Evolutionary conservation across 1,140 invertebrate species (phyloP).

Genomic region (Macrocentrus cingulum): DNA sequence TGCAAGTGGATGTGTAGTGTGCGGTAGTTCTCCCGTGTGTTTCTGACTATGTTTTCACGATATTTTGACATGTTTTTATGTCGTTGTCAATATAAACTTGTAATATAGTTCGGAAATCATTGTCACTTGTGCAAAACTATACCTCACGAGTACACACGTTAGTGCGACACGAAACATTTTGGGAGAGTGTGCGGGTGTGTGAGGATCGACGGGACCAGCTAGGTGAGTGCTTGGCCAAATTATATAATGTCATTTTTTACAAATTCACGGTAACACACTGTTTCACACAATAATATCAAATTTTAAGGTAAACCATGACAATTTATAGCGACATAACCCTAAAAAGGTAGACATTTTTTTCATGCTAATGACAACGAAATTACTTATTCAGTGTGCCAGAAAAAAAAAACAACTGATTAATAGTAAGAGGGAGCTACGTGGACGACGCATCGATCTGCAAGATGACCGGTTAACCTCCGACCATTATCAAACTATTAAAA

Average conservation of each 20-base stretch:
- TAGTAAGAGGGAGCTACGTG: conserved; percentile 7
- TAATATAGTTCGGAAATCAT: conserved; percentile 23
- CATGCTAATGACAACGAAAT: no score
- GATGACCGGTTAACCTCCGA: conserved; percentile 5
- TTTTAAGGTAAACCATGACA: background rate
- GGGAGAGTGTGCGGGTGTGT: background rate
- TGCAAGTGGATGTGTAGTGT: conserved; percentile 35
- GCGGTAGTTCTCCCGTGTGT: conserved; percentile 38
- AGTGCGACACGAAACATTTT: background rate
- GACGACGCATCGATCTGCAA: conserved; percentile 17
- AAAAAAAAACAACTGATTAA: background rate
- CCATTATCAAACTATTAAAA: no score
- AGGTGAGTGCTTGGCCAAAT: conserved; percentile 1
- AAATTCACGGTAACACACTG: background rate
- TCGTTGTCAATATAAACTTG: no score
- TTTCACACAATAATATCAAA: background rate
- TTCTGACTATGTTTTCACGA: conserved; percentile 49
- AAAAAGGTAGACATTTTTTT: no score
- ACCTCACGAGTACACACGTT: background rate
- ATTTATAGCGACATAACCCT: background rate
- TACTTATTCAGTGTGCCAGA: no score
- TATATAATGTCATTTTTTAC: conserved; percentile 2
- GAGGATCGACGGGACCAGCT: background rate
- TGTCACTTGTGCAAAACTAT: no score
- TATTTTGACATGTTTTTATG: conserved; percentile 44